phyloP scores from a whole-genome alignment of 2,888 invertebrate genomes.

The Pterobdella sp. region DNA sequence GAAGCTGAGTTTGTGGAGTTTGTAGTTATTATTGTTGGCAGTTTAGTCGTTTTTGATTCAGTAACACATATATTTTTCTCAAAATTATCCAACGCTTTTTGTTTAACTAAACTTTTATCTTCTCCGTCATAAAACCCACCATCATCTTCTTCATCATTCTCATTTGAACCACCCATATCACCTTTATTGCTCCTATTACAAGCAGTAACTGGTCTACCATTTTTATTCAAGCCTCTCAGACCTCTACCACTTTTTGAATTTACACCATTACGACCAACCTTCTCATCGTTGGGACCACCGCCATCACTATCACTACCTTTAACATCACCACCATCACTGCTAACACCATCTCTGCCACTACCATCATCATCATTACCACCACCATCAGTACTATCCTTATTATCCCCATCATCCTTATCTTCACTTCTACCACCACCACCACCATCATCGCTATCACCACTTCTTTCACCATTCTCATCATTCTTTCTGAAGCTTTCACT shows the following conservation, averaged over 20 bases:
- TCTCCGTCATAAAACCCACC: background rate
- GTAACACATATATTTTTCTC: background rate
- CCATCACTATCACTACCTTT: constrained; percentile 1
- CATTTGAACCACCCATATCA: background rate
- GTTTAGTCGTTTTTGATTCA: background rate
- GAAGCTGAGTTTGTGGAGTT: background rate
- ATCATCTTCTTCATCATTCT: background rate
- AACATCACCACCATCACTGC: background rate
- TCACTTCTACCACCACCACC: constrained; percentile 6
- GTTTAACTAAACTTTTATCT: no score
- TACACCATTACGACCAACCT: background rate
- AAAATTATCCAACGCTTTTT: no score
- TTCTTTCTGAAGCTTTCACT: no score
- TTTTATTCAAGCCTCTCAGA: background rate
- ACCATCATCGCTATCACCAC: constrained; percentile 23
- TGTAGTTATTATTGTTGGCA: background rate
- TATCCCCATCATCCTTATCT: background rate
- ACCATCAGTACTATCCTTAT: background rate
- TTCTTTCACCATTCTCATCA: constrained; percentile 22
- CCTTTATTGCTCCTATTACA: no score
- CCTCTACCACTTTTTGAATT: no score
- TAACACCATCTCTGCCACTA: background rate
- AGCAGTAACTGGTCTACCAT: background rate
- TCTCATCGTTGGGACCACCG: background rate
- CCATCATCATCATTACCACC: background rate